Evolutionary conservation across 2,888 invertebrate genomes (phyloP).

Genomic region (Epinotia demarniana): DNA sequence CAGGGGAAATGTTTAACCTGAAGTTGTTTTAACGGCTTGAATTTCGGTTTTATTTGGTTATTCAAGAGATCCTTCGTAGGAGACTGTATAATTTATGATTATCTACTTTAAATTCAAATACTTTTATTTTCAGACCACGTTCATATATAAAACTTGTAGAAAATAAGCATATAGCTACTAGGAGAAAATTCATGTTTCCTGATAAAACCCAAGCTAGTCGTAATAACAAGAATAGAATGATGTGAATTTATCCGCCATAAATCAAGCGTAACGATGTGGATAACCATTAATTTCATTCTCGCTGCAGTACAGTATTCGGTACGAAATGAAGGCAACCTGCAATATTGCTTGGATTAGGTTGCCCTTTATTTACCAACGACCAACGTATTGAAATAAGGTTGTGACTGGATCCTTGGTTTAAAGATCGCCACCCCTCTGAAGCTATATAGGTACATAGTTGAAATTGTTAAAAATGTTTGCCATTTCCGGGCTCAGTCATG

Average conservation of each 20-base stretch:
- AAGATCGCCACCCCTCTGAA: too few species aligned
- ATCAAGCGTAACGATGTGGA: constrained; percentile 34
- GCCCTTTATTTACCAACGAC: not conserved
- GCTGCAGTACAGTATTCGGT: constrained; percentile 17
- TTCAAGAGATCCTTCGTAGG: constrained; percentile 20
- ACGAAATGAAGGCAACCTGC: constrained; percentile 8
- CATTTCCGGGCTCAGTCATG: too few species aligned
- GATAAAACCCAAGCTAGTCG: constrained; percentile 16
- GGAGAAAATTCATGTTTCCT: constrained; percentile 20
- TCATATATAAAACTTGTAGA: constrained; percentile 20
- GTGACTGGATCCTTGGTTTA: not conserved
- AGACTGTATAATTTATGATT: constrained; percentile 35
- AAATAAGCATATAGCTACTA: constrained; percentile 9
- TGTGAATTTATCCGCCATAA: constrained; percentile 31
- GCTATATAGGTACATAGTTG: not conserved
- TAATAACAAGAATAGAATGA: constrained; percentile 33
- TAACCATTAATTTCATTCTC: constrained; percentile 38
- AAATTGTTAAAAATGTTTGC: constrained; percentile 1
- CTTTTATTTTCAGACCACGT: too few species aligned
- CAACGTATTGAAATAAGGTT: not conserved
- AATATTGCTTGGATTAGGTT: not conserved
- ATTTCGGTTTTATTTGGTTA: not conserved
- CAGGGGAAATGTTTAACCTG: constrained; percentile 2
- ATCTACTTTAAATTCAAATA: too few species aligned
- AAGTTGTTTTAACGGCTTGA: not conserved